Conservation (phyloP, 2,888 invertebrate genomes). For the Drosophila infuscata region DNA sequence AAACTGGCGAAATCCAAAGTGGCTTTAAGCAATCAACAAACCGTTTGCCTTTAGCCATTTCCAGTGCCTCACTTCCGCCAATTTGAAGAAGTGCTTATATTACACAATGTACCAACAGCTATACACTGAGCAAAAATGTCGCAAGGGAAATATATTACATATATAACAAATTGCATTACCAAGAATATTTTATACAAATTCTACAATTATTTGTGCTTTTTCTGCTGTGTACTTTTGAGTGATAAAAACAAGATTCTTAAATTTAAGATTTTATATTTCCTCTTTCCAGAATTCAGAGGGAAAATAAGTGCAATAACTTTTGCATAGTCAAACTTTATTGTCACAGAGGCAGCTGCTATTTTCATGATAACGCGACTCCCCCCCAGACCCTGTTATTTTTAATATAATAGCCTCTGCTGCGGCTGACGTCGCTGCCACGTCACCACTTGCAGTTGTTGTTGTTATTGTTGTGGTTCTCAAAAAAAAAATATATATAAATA, state of each 20-base stretch:
- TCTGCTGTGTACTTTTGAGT: neutral
- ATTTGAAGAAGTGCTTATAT: slow-evolving; percentile 13
- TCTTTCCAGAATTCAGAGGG: slow-evolving; percentile 16
- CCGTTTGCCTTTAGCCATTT: slow-evolving; percentile 14
- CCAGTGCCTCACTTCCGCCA: slow-evolving; percentile 8
- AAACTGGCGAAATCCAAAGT: slow-evolving; percentile 20
- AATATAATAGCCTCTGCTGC: slow-evolving; percentile 60
- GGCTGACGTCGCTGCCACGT: slow-evolving; percentile 12
- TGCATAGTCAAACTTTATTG: slow-evolving; percentile 64
- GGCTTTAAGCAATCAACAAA: slow-evolving; percentile 34
- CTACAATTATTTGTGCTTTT: neutral
- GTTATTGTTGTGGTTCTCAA: slow-evolving; percentile 46
- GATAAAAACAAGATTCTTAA: slow-evolving; percentile 23
- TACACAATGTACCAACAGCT: neutral
- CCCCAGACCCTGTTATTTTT: slow-evolving; percentile 56
- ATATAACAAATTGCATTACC: neutral
- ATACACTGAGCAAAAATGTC: neutral
- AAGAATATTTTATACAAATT: neutral
- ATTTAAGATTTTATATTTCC: slow-evolving; percentile 3
- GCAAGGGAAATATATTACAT: neutral
- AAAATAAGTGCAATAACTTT: slow-evolving; percentile 58
- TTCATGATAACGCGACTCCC: slow-evolving; percentile 42
- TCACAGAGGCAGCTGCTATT: slow-evolving; percentile 45
- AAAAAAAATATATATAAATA: slow-evolving; percentile 14
- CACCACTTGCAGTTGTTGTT: slow-evolving; percentile 17